Percentiles rank a stretch among this genome's conserved stretches.
These are phyloP conservation scores for Bicyclus anynana DNA, from an alignment of 1,140 invertebrate species.

Conservation along the genomic window DNA sequence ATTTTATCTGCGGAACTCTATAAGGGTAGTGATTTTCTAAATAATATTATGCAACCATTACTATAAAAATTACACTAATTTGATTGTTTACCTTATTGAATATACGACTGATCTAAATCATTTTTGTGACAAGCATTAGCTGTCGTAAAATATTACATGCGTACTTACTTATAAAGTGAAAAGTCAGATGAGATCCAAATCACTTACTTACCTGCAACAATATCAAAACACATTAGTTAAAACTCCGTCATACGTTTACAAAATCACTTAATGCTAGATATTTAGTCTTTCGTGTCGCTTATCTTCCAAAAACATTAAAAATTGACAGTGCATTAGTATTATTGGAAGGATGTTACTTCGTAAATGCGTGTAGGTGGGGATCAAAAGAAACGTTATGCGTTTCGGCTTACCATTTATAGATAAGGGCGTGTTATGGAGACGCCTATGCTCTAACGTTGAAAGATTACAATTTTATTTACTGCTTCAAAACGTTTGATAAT, in stretches of 20 bases:
- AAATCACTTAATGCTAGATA: conserved; percentile 32
- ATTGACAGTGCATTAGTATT: conserved; percentile 74
- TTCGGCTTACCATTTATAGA: conserved; percentile 61
- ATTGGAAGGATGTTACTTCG: conserved; percentile 58
- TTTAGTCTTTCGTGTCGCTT: conserved; percentile 44
- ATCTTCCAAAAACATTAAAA: conserved; percentile 64
- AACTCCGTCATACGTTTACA: conserved; percentile 33
- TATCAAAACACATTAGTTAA: conserved; percentile 40
- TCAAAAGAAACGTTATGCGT: conserved; percentile 67
- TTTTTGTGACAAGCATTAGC: too few relatives aligned
- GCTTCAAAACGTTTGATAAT: conserved; percentile 73
- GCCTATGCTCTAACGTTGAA: conserved; percentile 58
- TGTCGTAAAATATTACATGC: too few relatives aligned
- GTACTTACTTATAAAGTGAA: background rate
- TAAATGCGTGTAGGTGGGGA: conserved; percentile 66
- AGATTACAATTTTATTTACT: conserved; percentile 76
- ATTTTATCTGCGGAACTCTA: too few relatives aligned
- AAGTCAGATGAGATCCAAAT: conserved; percentile 2
- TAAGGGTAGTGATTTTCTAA: too few relatives aligned
- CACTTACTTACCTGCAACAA: conserved; percentile 35
- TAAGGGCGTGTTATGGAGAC: conserved; percentile 65
- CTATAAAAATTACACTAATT: too few relatives aligned
- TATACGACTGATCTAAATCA: too few relatives aligned
- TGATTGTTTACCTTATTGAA: too few relatives aligned
- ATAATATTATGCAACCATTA: too few relatives aligned